Evolutionary conservation across 2,888 invertebrate genomes (phyloP).

Genomic region (Melinaea marsaeus): DNA sequence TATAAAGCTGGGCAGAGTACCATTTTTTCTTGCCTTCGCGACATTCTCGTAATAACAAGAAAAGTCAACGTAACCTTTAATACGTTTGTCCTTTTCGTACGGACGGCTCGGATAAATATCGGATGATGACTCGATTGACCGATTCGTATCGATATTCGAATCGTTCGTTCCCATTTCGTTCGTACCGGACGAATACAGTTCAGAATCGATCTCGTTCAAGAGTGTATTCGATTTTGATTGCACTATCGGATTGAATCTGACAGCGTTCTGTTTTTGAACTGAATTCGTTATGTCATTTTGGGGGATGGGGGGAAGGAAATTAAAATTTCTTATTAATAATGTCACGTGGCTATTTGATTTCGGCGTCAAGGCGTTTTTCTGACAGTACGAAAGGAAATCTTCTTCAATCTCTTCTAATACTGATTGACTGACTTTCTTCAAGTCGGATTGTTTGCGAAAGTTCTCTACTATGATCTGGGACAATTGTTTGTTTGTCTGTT

Average conservation of each 20-base stretch:
- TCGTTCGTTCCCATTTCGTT: slow-evolving; percentile 51
- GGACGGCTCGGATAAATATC: slow-evolving; percentile 61
- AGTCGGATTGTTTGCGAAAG: slow-evolving; percentile 87
- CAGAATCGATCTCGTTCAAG: slow-evolving; percentile 65
- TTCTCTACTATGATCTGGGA: slow-evolving; percentile 89
- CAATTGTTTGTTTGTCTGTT: slow-evolving; percentile 89
- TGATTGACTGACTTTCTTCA: slow-evolving; percentile 90
- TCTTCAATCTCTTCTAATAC: slow-evolving; percentile 90
- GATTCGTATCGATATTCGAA: slow-evolving; percentile 60
- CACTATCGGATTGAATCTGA: slow-evolving; percentile 81
- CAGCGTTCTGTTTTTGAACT: slow-evolving; percentile 40
- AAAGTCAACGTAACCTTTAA: slow-evolving; percentile 91
- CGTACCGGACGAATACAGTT: slow-evolving; percentile 56
- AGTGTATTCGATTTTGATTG: slow-evolving; percentile 71
- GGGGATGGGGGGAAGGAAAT: slow-evolving; percentile 84
- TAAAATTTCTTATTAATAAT: slow-evolving; percentile 90
- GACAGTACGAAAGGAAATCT: slow-evolving; percentile 88
- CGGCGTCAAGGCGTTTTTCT: slow-evolving; percentile 72
- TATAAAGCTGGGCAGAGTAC: slow-evolving; percentile 81
- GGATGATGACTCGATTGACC: slow-evolving; percentile 62
- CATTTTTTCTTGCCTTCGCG: slow-evolving; percentile 81
- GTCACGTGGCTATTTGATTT: slow-evolving; percentile 90
- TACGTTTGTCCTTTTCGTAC: slow-evolving; percentile 81
- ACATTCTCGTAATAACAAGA: slow-evolving; percentile 86
- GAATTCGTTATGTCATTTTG: slow-evolving; percentile 33